Conservation (phyloP, 2,797 vertebrate species). For the Poecilia velifera region DNA sequence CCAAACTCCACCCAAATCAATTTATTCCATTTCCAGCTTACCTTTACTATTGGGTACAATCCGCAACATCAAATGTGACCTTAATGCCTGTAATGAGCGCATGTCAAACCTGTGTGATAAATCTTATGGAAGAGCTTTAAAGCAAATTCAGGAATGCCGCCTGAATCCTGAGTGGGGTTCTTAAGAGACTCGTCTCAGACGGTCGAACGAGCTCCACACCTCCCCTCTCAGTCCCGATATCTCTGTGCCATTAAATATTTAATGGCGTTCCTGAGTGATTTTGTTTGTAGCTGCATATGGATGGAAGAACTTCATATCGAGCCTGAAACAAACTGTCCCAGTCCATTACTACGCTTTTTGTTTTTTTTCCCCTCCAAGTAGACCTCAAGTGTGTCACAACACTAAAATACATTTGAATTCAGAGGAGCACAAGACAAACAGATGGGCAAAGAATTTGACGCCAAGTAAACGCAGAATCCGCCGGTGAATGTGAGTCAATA, state of each 20-base stretch:
- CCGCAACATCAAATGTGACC: not conserved
- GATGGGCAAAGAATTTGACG: slow-evolving; percentile 4
- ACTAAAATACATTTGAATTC: slow-evolving; percentile 22
- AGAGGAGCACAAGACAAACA: slow-evolving; percentile 13
- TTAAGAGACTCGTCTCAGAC: slow-evolving; percentile 14
- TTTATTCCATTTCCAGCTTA: not conserved
- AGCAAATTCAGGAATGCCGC: slow-evolving; percentile 22
- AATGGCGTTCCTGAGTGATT: slow-evolving; percentile 68
- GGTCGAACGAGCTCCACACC: slow-evolving; percentile 44
- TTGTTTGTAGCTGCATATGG: slow-evolving; percentile 61
- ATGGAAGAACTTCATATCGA: slow-evolving; percentile 52
- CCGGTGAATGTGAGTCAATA: slow-evolving; percentile 21
- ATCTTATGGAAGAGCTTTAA: slow-evolving; percentile 27
- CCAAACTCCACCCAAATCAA: not conserved
- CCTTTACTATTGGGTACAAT: not conserved
- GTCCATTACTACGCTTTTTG: slow-evolving; percentile 18
- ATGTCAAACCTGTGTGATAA: not conserved
- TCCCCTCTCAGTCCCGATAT: slow-evolving; percentile 28
- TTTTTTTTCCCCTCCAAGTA: not conserved
- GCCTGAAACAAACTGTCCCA: slow-evolving; percentile 37
- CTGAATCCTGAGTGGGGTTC: slow-evolving; percentile 51
- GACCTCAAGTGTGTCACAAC: slow-evolving; percentile 34
- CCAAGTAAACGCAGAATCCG: slow-evolving; percentile 17
- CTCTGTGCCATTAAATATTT: slow-evolving; percentile 72
- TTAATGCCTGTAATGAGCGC: not conserved